Percentiles rank a stretch among this genome's conserved stretches.
phyloP scores from a whole-genome alignment of 2,888 invertebrate genomes.

The Tetranychus piercei region DNA sequence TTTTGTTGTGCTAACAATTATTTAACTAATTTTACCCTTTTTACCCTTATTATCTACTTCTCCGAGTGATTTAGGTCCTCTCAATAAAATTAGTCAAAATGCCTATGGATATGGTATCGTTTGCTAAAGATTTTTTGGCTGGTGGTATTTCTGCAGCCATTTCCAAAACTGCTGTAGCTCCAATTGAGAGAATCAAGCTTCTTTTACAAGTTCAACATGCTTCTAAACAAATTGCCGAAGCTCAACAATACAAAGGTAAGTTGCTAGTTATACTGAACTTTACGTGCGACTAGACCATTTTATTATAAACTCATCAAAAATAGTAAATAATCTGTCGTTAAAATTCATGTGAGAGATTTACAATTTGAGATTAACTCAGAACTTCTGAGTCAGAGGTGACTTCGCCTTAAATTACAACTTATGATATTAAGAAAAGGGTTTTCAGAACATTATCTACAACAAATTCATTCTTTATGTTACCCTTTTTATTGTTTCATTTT shows the following conservation, averaged over 20 bases:
- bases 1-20: neutral
- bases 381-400: conserved; percentile 1
- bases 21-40: neutral
- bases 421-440: no score
- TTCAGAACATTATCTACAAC: no score
- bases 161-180: conserved; percentile 35
- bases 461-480: no score
- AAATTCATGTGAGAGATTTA: no score
- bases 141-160: conserved; percentile 34
- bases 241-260: conserved; percentile 38
- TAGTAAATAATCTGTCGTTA: no score
- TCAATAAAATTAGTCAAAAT: neutral
- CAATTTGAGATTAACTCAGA: neutral
- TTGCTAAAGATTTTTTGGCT: conserved; percentile 30
- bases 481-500: no score
- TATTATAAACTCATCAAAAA: no score
- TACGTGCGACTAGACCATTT: no score
- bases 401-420: neutral
- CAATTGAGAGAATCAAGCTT: conserved; percentile 34
- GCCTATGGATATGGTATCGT: conserved; percentile 13
- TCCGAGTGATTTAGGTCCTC: neutral
- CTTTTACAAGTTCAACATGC: conserved; percentile 32
- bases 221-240: conserved; percentile 31
- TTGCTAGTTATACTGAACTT: conserved; percentile 32
- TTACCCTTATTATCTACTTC: neutral